A percentile compares a stretch with the other conserved stretches of the same genome.
Conservation (phyloP, 2,888 invertebrate species). For the Taphrorychus bicolor region DNA sequence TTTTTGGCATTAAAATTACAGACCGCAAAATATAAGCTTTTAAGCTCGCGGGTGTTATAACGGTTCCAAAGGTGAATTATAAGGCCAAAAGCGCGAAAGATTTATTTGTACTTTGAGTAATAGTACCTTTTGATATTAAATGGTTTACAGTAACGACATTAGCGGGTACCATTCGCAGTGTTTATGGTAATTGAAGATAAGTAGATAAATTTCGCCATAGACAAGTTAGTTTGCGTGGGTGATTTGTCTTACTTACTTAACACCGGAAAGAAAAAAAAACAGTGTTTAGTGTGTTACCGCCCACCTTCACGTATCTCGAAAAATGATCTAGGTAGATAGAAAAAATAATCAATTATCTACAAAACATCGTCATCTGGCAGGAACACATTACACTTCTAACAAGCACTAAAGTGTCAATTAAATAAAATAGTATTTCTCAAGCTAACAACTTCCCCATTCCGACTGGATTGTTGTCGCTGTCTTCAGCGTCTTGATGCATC, state of each 20-base stretch:
- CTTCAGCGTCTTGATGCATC: conserved; percentile 17
- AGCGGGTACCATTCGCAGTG: not conserved
- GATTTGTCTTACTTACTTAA: not conserved
- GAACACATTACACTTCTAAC: conserved; percentile 21
- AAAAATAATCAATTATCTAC: conserved; percentile 20
- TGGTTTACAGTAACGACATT: conserved; percentile 5
- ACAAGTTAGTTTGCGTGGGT: not conserved
- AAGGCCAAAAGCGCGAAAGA: conserved; percentile 9
- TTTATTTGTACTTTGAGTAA: conserved; percentile 18
- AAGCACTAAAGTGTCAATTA: conserved; percentile 37
- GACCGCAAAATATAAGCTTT: conserved; percentile 5
- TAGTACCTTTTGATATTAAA: conserved; percentile 11
- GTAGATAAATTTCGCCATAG: not conserved
- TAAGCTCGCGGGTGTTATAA: conserved; percentile 23
- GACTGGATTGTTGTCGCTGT: conserved; percentile 29
- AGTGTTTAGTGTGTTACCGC: not conserved
- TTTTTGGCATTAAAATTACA: conserved; percentile 24
- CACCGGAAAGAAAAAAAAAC: not conserved
- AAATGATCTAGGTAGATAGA: conserved; percentile 1
- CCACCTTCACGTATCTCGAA: not conserved
- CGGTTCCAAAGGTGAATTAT: conserved; percentile 19
- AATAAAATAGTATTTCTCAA: conserved; percentile 25
- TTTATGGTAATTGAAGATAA: conserved; percentile 4
- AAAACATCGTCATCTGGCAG: conserved; percentile 13
- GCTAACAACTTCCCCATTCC: conserved; percentile 39